phyloP scores from a whole-genome alignment of 2,888 invertebrate species.

The Mylabris sibirica region DNA sequence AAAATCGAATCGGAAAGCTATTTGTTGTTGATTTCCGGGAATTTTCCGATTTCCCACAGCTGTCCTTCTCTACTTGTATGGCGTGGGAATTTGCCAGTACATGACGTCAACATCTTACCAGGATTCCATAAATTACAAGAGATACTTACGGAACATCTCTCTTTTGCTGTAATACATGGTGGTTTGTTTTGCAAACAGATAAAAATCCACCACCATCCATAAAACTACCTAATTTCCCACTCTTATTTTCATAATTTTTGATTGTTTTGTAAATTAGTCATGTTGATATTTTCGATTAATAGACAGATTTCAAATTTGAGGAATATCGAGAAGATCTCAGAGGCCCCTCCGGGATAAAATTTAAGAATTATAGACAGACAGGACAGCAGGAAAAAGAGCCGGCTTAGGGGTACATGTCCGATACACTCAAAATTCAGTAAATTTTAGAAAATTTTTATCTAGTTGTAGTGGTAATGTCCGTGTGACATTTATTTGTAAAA shows the following conservation, averaged over 20 bases:
- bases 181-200: not conserved
- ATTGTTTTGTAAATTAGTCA: not conserved
- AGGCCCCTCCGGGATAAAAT: constrained; percentile 56
- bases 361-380: constrained; percentile 51
- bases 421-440: not conserved
- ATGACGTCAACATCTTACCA: constrained; percentile 37
- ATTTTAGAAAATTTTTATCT: not conserved
- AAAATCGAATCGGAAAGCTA: not conserved
- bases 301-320: no score
- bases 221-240: not conserved
- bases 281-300: not conserved
- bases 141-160: constrained; percentile 8
- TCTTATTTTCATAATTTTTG: not conserved
- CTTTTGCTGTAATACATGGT: not conserved
- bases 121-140: constrained; percentile 28
- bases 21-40: not conserved
- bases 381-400: constrained; percentile 44
- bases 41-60: constrained; percentile 22
- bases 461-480: no score
- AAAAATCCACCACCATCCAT: constrained; percentile 1
- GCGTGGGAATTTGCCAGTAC: constrained; percentile 28
- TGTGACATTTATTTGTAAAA: no score
- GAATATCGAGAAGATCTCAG: constrained; percentile 33
- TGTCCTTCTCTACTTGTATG: no score
- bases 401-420: constrained; percentile 27